Percentiles rank a stretch among this genome's conserved stretches.
Conservation (phyloP, 2,888 invertebrate species). For the Standfussiana lucernea region DNA sequence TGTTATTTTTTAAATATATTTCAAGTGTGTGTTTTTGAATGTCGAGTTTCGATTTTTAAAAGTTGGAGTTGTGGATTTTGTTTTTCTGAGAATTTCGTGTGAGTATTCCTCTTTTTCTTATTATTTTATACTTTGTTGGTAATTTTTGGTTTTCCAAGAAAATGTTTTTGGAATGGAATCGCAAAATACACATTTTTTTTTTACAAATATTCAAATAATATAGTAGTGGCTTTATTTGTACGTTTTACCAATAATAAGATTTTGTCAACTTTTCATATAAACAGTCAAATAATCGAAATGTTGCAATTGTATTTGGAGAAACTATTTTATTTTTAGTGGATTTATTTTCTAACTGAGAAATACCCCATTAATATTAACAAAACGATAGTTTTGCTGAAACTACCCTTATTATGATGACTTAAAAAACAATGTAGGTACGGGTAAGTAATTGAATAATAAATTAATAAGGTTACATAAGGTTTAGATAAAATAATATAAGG, state of each 20-base stretch:
- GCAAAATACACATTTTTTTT: no score
- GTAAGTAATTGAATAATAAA: no score
- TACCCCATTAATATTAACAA: no score
- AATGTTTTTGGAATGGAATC: no score
- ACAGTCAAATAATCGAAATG: no score
- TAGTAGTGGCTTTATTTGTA: no score
- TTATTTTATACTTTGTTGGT: background rate
- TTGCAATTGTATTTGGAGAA: background rate
- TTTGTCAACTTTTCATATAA: no score
- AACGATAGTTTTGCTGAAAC: background rate
- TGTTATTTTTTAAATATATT: constrained; percentile 29
- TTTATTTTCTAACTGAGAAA: background rate
- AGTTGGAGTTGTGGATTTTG: constrained; percentile 50
- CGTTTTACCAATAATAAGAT: no score
- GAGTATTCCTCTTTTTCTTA: constrained; percentile 53
- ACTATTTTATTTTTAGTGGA: background rate
- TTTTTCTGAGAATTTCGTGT: constrained; percentile 26
- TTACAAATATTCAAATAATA: no score
- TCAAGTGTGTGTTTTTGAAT: constrained; percentile 50
- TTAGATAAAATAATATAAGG: no score
- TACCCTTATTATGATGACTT: background rate
- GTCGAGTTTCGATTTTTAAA: constrained; percentile 26
- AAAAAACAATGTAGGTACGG: no score
- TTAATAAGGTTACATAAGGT: no score
- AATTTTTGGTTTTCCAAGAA: background rate